A percentile compares a stretch with the other conserved stretches of the same genome.
Evolutionary conservation across 2,113 vertebrate species (phyloP).

Genomic region (Spea bombifrons): DNA sequence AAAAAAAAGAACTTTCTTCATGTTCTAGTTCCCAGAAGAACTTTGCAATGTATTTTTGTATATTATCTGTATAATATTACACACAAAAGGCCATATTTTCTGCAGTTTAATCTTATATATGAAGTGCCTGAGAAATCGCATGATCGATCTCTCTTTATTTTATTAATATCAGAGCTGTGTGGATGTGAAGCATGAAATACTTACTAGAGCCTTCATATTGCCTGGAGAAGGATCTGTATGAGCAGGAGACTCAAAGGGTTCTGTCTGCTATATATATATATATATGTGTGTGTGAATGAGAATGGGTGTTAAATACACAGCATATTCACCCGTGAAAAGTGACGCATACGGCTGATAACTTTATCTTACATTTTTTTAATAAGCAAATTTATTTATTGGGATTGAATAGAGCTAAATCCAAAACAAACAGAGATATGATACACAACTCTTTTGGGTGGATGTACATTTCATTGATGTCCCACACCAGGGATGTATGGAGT

Average conservation of each 20-base stretch:
- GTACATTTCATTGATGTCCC: not conserved
- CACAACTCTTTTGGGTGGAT: not conserved
- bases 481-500: not conserved
- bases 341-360: slow-evolving; percentile 28
- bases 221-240: slow-evolving; percentile 10
- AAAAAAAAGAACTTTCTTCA: too few species aligned
- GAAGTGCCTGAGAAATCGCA: too few species aligned
- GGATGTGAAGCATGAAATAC: slow-evolving; percentile 33
- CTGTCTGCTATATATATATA: slow-evolving; percentile 49
- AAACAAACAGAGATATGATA: slow-evolving; percentile 16
- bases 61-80: too few species aligned
- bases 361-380: slow-evolving; percentile 9
- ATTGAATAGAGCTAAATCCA: slow-evolving; percentile 15
- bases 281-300: too few species aligned
- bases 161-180: too few species aligned
- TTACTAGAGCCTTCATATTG: slow-evolving; percentile 55
- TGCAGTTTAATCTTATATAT: too few species aligned
- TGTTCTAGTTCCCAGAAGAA: too few species aligned
- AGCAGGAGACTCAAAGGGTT: slow-evolving; percentile 24
- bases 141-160: too few species aligned
- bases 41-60: too few species aligned
- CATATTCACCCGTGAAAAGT: slow-evolving; percentile 12
- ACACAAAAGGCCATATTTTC: too few species aligned
- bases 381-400: slow-evolving; percentile 31
- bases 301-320: slow-evolving; percentile 39